Percentiles rank a stretch among this genome's conserved stretches.
These are phyloP conservation scores for Acrobeloides nanus DNA, from an alignment of 2,888 invertebrate species.

Conservation along the genomic window DNA sequence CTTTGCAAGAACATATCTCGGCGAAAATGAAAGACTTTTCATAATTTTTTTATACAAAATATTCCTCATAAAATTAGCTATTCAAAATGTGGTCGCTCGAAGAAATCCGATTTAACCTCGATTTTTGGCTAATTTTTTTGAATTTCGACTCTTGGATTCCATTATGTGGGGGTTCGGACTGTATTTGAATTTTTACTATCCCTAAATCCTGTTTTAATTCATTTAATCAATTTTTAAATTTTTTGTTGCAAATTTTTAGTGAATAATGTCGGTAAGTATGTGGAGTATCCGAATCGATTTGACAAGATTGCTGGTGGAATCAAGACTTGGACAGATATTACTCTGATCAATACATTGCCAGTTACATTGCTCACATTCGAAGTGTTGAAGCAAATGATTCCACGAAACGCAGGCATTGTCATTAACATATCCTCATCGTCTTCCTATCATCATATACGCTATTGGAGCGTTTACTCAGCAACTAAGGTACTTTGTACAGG, in stretches of 20 bases:
- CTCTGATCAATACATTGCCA: slow-evolving; percentile 72
- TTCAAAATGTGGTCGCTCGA: too few species aligned
- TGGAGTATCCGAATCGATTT: slow-evolving; percentile 68
- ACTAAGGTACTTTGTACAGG: too few species aligned
- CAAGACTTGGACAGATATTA: slow-evolving; percentile 57
- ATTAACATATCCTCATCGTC: slow-evolving; percentile 82
- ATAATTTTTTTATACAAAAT: too few species aligned
- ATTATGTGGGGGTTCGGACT: too few species aligned
- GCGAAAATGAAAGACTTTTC: too few species aligned
- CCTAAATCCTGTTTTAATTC: neutral
- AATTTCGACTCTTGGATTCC: too few species aligned
- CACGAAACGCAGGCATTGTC: slow-evolving; percentile 72
- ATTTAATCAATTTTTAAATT: neutral
- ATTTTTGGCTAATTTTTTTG: too few species aligned
- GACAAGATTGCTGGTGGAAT: slow-evolving; percentile 44
- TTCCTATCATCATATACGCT: slow-evolving; percentile 66
- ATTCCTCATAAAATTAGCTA: too few species aligned
- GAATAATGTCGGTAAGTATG: slow-evolving; percentile 85
- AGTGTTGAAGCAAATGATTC: slow-evolving; percentile 76
- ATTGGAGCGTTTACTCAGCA: slow-evolving; percentile 70
- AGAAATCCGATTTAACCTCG: too few species aligned
- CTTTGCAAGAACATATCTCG: too few species aligned
- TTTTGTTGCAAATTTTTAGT: slow-evolving; percentile 60
- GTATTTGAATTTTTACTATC: too few species aligned
- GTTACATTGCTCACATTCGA: slow-evolving; percentile 76